These are phyloP conservation scores for Cerceris rybyensis DNA, from an alignment of 2,888 invertebrate genomes.

Conservation along the genomic window DNA sequence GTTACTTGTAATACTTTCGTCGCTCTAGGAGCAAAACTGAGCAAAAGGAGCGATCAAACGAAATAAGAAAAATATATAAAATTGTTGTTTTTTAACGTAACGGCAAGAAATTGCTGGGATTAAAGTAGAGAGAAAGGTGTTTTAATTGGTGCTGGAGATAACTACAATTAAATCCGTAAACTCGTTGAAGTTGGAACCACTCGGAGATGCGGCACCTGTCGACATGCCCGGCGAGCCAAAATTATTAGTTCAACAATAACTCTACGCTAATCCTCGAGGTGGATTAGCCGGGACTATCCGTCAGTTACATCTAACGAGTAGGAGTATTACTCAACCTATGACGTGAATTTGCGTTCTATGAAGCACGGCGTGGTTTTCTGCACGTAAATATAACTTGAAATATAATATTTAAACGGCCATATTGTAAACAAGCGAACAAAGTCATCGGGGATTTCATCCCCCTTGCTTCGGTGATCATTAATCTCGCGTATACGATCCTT, in stretches of 20 bases:
- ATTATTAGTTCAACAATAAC: constrained; percentile 58
- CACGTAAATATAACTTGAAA: constrained; percentile 45
- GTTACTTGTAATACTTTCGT: too few relatives aligned
- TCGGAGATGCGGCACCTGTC: constrained; percentile 28
- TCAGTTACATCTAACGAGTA: constrained; percentile 57
- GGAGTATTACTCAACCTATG: constrained; percentile 55
- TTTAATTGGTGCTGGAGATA: not conserved
- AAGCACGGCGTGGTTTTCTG: constrained; percentile 17
- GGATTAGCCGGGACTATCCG: constrained; percentile 55
- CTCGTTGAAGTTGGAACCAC: not conserved
- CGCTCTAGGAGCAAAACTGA: too few relatives aligned
- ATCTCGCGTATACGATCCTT: not conserved
- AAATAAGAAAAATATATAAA: not conserved
- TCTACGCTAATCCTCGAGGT: constrained; percentile 51
- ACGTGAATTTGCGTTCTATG: constrained; percentile 40
- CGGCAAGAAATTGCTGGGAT: not conserved
- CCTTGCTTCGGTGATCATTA: not conserved
- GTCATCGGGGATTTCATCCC: not conserved
- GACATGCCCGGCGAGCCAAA: constrained; percentile 31
- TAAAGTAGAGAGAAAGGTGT: too few relatives aligned
- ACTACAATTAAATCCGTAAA: not conserved
- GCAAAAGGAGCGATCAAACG: not conserved
- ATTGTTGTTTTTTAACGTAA: not conserved
- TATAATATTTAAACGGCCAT: constrained; percentile 31
- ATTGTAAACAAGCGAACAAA: not conserved